A percentile compares a stretch with the other conserved stretches of the same genome.
Evolutionary conservation across 2,797 vertebrate species (phyloP).

Genomic region (Threskiornis aethiopicus): DNA sequence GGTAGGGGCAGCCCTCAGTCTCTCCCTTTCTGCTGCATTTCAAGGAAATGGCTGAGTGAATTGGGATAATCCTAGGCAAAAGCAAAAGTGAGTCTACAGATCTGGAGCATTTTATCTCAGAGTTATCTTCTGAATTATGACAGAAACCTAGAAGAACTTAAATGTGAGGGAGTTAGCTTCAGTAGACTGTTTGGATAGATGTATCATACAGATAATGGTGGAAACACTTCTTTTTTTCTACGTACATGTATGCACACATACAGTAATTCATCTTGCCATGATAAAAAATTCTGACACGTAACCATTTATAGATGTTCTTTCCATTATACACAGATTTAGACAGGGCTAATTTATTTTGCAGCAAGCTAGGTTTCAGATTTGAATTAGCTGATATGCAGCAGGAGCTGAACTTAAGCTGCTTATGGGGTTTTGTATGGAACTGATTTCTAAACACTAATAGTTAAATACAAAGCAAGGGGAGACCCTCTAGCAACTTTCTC

Average conservation of each 20-base stretch:
- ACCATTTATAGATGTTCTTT: neutral
- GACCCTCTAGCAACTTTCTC: neutral
- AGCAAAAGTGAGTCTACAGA: neutral
- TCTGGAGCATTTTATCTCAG: neutral
- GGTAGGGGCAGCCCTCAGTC: neutral
- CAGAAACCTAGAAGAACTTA: neutral
- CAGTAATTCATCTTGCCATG: neutral
- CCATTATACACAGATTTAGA: neutral
- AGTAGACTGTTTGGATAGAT: neutral
- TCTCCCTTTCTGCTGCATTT: neutral
- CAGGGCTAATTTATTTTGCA: neutral
- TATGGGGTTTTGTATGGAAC: neutral
- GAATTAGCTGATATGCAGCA: neutral
- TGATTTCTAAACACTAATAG: neutral
- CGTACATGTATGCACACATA: accelerated
- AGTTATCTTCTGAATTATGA: neutral
- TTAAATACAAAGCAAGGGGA: neutral
- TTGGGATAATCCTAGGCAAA: neutral
- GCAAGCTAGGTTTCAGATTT: neutral
- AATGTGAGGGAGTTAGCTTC: neutral
- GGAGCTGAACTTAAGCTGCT: neutral
- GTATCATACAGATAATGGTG: neutral
- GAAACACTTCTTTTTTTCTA: neutral
- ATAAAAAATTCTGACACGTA: neutral
- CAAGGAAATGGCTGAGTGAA: neutral